Percentiles rank a stretch among this genome's conserved stretches.
Conservation (phyloP, 2,888 invertebrate genomes). For the Tetranychus piercei region DNA sequence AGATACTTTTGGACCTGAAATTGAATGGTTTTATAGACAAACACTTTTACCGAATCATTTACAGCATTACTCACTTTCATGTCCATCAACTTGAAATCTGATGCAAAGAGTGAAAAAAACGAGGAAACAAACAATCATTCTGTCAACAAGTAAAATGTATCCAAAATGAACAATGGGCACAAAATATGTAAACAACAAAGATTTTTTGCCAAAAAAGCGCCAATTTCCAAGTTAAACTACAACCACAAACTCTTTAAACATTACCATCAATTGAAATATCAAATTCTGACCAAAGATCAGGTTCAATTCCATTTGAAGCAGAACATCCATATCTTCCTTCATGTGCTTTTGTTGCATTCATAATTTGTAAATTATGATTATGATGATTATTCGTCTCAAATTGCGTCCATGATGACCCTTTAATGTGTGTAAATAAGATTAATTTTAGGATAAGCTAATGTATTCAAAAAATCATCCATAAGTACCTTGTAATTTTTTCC, state of each 20-base stretch:
- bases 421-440: background rate
- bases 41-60: background rate
- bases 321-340: background rate
- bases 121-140: background rate
- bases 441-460: background rate
- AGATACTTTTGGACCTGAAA: background rate
- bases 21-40: background rate
- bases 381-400: background rate
- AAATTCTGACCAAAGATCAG: background rate
- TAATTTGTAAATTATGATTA: background rate
- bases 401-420: background rate
- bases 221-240: background rate
- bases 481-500: background rate
- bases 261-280: background rate
- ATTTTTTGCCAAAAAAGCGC: background rate
- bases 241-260: background rate
- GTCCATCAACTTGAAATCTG: background rate
- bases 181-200: background rate
- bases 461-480: background rate
- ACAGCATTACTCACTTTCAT: background rate
- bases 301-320: background rate
- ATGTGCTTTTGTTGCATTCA: background rate
- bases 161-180: background rate
- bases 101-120: background rate
- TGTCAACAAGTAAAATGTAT: background rate